Evolutionary conservation across 2,888 invertebrate genomes (phyloP).

Genomic region (Gonocerus acuteangulatus): DNA sequence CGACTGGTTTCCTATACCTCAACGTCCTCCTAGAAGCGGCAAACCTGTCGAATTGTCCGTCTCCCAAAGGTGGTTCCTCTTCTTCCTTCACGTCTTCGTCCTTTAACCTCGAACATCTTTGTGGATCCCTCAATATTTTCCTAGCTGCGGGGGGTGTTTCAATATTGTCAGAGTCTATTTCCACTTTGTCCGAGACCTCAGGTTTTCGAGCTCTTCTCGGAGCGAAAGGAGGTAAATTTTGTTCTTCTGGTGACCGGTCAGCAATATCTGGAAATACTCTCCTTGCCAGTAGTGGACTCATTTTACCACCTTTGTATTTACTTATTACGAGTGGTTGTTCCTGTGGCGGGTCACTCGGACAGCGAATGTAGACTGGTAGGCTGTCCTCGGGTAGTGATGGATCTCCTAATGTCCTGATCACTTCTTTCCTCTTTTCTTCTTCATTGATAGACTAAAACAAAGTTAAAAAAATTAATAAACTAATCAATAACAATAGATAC

Average conservation of each 20-base stretch:
- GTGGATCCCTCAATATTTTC: slow-evolving; percentile 44
- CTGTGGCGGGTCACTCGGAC: slow-evolving; percentile 41
- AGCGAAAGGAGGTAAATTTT: slow-evolving; percentile 42
- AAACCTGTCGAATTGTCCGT: slow-evolving; percentile 77
- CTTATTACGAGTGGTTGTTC: slow-evolving; percentile 33
- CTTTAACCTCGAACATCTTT: slow-evolving; percentile 43
- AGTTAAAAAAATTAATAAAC: not conserved
- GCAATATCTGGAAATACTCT: slow-evolving; percentile 34
- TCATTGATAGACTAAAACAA: slow-evolving; percentile 50
- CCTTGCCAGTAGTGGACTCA: slow-evolving; percentile 36
- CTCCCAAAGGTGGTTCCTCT: slow-evolving; percentile 53
- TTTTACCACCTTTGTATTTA: slow-evolving; percentile 34
- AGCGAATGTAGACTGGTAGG: slow-evolving; percentile 53
- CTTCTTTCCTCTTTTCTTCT: slow-evolving; percentile 54
- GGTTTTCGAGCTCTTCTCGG: slow-evolving; percentile 38
- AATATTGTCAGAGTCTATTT: slow-evolving; percentile 83
- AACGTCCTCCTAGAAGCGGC: slow-evolving; percentile 74
- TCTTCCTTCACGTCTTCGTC: slow-evolving; percentile 40
- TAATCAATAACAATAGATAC: not conserved
- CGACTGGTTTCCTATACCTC: slow-evolving; percentile 58
- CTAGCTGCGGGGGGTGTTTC: slow-evolving; percentile 80
- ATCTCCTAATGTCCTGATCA: slow-evolving; percentile 51
- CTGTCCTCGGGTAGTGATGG: slow-evolving; percentile 47
- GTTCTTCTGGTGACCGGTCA: slow-evolving; percentile 44
- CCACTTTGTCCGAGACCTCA: slow-evolving; percentile 56